Percentiles rank a stretch among this genome's conserved stretches.
Evolutionary conservation across 1,140 invertebrate genomes (phyloP).

Genomic region (Pteromalus puparum): DNA sequence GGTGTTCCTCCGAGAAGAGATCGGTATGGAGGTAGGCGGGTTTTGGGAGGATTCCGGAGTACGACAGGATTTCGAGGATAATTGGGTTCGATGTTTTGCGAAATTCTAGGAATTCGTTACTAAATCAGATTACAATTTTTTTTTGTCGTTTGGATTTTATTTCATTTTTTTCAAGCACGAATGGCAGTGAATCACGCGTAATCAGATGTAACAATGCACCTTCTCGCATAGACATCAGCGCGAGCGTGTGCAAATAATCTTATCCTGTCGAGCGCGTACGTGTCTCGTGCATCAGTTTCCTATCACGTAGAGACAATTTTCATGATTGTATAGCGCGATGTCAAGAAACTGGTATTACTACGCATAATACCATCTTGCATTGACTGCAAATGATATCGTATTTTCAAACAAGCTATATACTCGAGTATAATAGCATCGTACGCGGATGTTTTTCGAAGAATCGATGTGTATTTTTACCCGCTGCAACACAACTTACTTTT

Average conservation of each 20-base stretch:
- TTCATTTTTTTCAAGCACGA: neutral
- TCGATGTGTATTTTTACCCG: too few species aligned
- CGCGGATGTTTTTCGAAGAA: too few species aligned
- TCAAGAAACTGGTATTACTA: too few species aligned
- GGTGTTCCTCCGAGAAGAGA: neutral
- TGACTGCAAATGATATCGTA: neutral
- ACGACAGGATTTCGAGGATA: too few species aligned
- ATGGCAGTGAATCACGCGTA: neutral
- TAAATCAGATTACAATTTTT: too few species aligned
- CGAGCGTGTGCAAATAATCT: neutral
- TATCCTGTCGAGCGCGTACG: neutral
- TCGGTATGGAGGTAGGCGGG: neutral
- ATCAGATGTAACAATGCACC: neutral
- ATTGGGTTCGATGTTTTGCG: too few species aligned
- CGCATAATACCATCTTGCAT: neutral
- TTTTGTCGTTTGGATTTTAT: too few species aligned
- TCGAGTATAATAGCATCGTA: too few species aligned
- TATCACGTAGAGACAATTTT: conserved; percentile 8
- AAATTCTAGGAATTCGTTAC: too few species aligned
- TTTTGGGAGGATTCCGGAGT: neutral
- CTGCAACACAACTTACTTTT: too few species aligned
- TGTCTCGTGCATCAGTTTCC: neutral
- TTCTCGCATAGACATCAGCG: neutral
- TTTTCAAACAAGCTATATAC: too few species aligned
- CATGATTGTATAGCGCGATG: neutral